Conservation (phyloP, 2,797 vertebrate genomes). For the Discoglossus pictus region DNA sequence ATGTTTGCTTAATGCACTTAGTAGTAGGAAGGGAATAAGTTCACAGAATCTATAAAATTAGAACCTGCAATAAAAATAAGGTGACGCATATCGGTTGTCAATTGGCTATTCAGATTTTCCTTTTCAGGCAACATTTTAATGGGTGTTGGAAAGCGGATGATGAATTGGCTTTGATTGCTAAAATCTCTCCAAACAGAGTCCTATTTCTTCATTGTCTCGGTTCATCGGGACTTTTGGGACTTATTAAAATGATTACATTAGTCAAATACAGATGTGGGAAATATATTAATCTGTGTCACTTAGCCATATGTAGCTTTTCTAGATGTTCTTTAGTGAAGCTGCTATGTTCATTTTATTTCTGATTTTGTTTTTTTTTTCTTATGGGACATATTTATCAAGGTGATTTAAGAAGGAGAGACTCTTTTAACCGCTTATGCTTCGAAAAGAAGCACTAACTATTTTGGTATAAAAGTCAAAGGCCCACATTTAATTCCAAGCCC, state of each 20-base stretch:
- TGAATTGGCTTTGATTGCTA: conserved; percentile 45
- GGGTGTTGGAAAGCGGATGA: conserved; percentile 41
- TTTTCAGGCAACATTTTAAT: conserved; percentile 38
- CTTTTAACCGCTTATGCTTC: too few species aligned
- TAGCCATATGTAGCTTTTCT: conserved; percentile 16
- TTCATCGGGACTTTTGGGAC: conserved; percentile 40
- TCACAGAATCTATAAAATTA: conserved; percentile 47
- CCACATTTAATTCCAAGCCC: too few species aligned
- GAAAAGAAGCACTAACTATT: too few species aligned
- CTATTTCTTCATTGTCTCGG: conserved; percentile 30
- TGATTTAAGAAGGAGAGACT: too few species aligned
- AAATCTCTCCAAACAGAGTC: conserved; percentile 42
- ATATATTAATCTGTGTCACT: conserved; percentile 39
- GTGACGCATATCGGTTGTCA: conserved; percentile 41
- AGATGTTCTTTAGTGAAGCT: not conserved
- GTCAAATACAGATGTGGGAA: conserved; percentile 42
- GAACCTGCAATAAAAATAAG: conserved; percentile 35
- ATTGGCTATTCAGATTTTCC: conserved; percentile 24
- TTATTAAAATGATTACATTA: conserved; percentile 40
- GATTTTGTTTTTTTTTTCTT: too few species aligned
- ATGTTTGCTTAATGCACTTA: conserved; percentile 44
- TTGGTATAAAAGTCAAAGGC: too few species aligned
- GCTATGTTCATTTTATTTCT: not conserved
- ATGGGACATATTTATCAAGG: too few species aligned
- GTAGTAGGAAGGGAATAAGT: conserved; percentile 39